Conservation (phyloP, 2,797 vertebrate species). For the Spinus olivaceus region DNA sequence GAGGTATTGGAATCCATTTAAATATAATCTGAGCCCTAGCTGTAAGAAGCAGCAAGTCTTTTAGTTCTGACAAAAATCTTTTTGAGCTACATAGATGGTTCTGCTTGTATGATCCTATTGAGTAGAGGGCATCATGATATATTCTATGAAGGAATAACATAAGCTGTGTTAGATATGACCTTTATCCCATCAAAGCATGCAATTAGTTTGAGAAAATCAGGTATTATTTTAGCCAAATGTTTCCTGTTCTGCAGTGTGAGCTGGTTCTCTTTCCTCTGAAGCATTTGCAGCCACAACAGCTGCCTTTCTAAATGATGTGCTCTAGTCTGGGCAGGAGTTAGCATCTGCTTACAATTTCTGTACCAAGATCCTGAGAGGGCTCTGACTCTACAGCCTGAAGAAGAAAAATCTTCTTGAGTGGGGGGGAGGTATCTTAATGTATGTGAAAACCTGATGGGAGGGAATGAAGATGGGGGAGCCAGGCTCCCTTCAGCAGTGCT, state of each 20-base stretch:
- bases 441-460: background rate
- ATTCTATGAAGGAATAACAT: background rate
- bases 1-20: conserved; percentile 10
- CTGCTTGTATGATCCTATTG: background rate
- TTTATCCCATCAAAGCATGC: background rate
- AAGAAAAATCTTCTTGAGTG: background rate
- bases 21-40: background rate
- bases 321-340: background rate
- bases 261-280: background rate
- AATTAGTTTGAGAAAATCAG: background rate
- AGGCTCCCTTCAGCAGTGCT: background rate
- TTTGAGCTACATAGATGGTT: background rate
- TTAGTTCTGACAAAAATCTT: background rate
- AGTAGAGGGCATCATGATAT: background rate
- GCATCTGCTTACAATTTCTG: background rate
- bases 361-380: background rate
- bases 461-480: background rate
- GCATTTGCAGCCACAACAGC: background rate
- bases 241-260: background rate
- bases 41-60: background rate
- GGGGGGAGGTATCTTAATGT: background rate
- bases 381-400: background rate
- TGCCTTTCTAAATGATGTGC: background rate
- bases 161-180: background rate
- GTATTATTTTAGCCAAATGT: background rate